A percentile compares a stretch with the other conserved stretches of the same genome.
Evolutionary conservation across 1,140 invertebrate species (phyloP).

Genomic region (Meloidogyne hapla): DNA sequence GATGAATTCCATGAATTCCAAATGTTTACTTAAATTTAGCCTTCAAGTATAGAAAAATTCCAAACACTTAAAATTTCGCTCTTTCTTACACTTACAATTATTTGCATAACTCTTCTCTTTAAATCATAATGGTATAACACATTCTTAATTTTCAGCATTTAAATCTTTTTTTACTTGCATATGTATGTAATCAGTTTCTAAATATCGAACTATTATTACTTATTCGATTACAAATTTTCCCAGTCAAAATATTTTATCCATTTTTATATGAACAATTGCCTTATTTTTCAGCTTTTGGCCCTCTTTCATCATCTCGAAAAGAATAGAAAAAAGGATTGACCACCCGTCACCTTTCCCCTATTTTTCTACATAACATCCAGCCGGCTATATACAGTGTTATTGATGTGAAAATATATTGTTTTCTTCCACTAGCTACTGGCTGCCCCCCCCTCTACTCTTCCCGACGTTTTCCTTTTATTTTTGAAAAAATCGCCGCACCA

Average conservation of each 20-base stretch:
- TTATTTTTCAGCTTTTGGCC: background rate
- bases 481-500: background rate
- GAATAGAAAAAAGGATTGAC: background rate
- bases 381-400: slow-evolving; percentile 1
- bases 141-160: too few species aligned
- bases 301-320: background rate
- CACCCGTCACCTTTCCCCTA: background rate
- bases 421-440: background rate
- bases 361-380: background rate
- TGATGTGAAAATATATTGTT: slow-evolving; percentile 2
- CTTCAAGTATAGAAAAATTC: too few species aligned
- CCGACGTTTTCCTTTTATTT: background rate
- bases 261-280: background rate
- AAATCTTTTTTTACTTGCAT: too few species aligned
- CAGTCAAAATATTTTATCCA: background rate
- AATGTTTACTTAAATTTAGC: too few species aligned
- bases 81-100: too few species aligned
- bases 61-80: too few species aligned
- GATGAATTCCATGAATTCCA: too few species aligned
- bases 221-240: too few species aligned
- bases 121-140: too few species aligned
- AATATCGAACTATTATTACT: too few species aligned
- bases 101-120: too few species aligned
- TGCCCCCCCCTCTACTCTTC: background rate
- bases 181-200: too few species aligned